Conservation (phyloP, 2,888 invertebrate species). For the Sarcophaga rosellei region DNA sequence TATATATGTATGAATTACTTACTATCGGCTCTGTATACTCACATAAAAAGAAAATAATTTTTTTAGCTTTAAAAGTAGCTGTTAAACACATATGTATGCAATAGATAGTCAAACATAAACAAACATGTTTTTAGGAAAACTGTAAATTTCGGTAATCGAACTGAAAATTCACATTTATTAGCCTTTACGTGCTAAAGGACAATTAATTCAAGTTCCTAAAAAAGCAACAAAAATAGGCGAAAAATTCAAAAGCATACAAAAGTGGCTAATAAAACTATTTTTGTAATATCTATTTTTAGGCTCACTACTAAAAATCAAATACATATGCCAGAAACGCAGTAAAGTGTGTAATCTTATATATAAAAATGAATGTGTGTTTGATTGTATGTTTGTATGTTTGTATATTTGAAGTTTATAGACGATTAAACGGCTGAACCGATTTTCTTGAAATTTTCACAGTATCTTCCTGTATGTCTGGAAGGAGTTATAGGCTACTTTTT, state of each 20-base stretch:
- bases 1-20: neutral
- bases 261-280: conserved; percentile 53
- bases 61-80: neutral
- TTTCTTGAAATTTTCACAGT: no score
- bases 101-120: conserved; percentile 6
- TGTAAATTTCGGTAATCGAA: neutral
- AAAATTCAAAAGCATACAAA: conserved; percentile 9
- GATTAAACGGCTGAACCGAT: no score
- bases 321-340: neutral
- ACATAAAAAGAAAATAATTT: no score
- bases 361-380: no score
- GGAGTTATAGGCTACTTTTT: no score
- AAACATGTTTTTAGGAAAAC: conserved; percentile 29
- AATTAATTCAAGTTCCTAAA: conserved; percentile 57
- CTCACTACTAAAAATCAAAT: neutral
- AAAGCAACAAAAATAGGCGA: conserved; percentile 8
- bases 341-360: no score
- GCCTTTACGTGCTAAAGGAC: conserved; percentile 59
- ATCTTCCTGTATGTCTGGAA: no score
- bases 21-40: no score
- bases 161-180: conserved; percentile 52
- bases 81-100: neutral
- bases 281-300: conserved; percentile 65
- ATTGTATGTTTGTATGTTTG: no score
- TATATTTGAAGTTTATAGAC: no score